phyloP scores from a whole-genome alignment of 2,888 invertebrate species.

The Aquatica leii region DNA sequence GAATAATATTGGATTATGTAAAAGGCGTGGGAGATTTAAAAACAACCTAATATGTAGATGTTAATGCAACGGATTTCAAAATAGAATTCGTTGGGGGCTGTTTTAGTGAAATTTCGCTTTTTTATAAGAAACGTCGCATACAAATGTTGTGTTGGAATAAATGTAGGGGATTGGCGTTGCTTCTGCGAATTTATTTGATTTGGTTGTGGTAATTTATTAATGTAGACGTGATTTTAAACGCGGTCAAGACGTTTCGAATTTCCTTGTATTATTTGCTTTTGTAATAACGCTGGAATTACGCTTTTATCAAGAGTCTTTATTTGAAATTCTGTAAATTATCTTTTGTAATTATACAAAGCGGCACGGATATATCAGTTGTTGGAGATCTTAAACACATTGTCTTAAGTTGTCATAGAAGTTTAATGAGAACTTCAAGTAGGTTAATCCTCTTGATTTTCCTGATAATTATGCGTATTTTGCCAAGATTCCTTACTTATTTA shows the following conservation, averaged over 20 bases:
- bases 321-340: conserved; percentile 11
- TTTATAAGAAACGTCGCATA: background rate
- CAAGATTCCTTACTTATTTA: background rate
- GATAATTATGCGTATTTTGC: conserved; percentile 6
- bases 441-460: conserved; percentile 7
- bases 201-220: too few relatives aligned
- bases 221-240: too few relatives aligned
- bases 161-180: background rate
- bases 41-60: too few relatives aligned
- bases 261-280: too few relatives aligned
- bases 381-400: conserved; percentile 14
- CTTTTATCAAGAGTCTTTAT: background rate
- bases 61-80: too few relatives aligned
- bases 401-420: conserved; percentile 14
- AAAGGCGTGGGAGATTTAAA: too few relatives aligned
- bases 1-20: too few relatives aligned
- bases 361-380: conserved; percentile 7
- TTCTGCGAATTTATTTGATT: too few relatives aligned
- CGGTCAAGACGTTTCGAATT: too few relatives aligned
- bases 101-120: background rate
- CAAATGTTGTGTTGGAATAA: conserved; percentile 2
- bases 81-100: too few relatives aligned
- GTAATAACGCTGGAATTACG: too few relatives aligned
- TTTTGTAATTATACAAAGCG: conserved; percentile 9
- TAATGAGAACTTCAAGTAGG: conserved; percentile 12